Evolutionary conservation across 2,113 vertebrate genomes (phyloP).

Genomic region (Tragelaphus scriptus): DNA sequence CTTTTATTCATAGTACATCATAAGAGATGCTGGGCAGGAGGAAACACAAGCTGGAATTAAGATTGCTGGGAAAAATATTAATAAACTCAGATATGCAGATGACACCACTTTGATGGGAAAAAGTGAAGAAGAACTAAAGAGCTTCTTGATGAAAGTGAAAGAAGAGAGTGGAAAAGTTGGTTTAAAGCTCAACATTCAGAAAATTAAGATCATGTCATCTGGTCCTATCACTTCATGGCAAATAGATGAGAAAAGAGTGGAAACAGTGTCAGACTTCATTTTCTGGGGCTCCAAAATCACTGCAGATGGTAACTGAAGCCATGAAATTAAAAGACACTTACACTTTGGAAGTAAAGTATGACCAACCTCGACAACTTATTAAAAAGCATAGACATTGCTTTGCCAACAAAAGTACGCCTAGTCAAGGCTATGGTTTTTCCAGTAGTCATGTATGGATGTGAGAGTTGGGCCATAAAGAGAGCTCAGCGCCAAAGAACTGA

Average conservation of each 20-base stretch:
- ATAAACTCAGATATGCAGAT: not conserved
- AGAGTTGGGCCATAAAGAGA: not conserved
- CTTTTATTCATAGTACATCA: not conserved
- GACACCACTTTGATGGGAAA: not conserved
- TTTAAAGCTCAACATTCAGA: not conserved
- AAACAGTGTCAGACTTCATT: not conserved
- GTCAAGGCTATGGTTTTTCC: not conserved
- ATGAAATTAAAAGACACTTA: not conserved
- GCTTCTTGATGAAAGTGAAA: not conserved
- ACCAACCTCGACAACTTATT: not conserved
- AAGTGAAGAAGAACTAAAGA: not conserved
- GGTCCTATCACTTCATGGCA: not conserved
- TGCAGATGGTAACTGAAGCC: not conserved
- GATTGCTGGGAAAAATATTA: not conserved
- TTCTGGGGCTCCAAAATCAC: not conserved
- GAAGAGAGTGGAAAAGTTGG: not conserved
- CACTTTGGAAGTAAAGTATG: not conserved
- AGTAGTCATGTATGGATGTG: not conserved
- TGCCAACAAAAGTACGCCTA: not conserved
- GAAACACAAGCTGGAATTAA: not conserved
- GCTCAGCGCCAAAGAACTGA: fast-evolving
- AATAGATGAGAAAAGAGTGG: not conserved
- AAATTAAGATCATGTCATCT: not conserved
- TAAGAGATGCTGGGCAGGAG: not conserved
- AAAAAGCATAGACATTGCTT: not conserved